Conservation (phyloP, 2,888 invertebrate species). For the Nysson spinosus region DNA sequence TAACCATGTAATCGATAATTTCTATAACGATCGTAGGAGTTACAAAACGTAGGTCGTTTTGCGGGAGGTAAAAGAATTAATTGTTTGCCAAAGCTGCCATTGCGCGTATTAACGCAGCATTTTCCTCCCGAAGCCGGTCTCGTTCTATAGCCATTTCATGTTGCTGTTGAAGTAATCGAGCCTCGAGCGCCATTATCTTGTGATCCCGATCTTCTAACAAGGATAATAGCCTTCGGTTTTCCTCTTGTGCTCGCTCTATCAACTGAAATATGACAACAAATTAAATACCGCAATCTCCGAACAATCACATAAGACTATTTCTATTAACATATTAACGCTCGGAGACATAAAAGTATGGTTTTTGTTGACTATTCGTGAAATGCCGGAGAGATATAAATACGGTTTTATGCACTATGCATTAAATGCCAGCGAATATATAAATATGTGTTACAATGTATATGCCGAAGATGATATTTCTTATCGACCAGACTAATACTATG, state of each 20-base stretch:
- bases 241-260: constrained; percentile 75
- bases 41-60: constrained; percentile 8
- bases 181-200: constrained; percentile 74
- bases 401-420: no score
- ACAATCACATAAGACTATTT: background rate
- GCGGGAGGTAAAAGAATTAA: constrained; percentile 38
- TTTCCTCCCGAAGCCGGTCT: constrained; percentile 73
- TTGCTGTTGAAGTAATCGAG: constrained; percentile 72
- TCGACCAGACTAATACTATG: no score
- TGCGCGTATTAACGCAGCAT: constrained; percentile 73
- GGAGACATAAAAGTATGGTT: no score
- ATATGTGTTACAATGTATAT: no score
- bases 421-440: no score
- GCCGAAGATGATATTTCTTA: no score
- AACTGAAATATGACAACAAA: constrained; percentile 62
- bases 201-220: constrained; percentile 75
- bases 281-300: no score
- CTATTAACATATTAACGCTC: no score
- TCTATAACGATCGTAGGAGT: constrained; percentile 25
- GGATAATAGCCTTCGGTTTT: constrained; percentile 74
- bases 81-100: constrained; percentile 73
- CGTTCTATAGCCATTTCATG: constrained; percentile 72
- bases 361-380: no score
- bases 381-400: no score
- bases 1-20: constrained; percentile 2